Conservation (phyloP, 2,797 vertebrate genomes). For the Vireo griseus region DNA sequence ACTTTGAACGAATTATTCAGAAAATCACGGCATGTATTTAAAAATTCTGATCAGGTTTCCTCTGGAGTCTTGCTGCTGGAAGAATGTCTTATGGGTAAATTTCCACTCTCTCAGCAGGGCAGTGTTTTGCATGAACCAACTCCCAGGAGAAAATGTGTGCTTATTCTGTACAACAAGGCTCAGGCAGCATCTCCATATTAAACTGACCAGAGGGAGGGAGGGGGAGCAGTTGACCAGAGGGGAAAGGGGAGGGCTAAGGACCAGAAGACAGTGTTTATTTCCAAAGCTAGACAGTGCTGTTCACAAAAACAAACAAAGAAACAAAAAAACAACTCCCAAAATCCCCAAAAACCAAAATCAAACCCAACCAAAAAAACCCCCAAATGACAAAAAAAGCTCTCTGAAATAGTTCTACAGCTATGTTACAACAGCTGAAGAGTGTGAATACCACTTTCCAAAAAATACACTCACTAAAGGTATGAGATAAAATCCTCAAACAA, state of each 20-base stretch:
- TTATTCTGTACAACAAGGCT: conserved; percentile 85
- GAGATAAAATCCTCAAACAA: conserved; percentile 44
- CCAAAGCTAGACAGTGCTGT: conserved; percentile 14
- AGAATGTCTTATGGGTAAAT: conserved; percentile 90
- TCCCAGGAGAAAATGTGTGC: conserved; percentile 90
- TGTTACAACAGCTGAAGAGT: conserved; percentile 35
- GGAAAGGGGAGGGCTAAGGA: conserved; percentile 14
- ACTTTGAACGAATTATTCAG: conserved; percentile 43
- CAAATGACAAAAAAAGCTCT: not conserved
- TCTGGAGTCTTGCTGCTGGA: conserved; percentile 79
- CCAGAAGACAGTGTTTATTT: conserved; percentile 11
- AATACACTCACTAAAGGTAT: not conserved
- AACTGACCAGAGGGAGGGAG: conserved; percentile 80
- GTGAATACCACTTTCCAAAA: conserved; percentile 7
- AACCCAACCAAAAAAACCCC: rapidly evolving
- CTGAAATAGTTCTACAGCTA: not conserved
- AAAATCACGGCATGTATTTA: conserved; percentile 64
- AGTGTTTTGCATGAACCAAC: conserved; percentile 90
- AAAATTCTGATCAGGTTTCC: conserved; percentile 80
- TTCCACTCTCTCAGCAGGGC: conserved; percentile 89
- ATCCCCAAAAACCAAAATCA: rapidly evolving
- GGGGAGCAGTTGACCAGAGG: conserved; percentile 38
- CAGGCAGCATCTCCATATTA: conserved; percentile 84
- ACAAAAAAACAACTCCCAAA: not conserved
- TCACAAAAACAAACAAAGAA: not conserved